Base-by-base conservation (phyloP, 1,140 invertebrate genomes). In the Ectropis grisescens region DNA sequence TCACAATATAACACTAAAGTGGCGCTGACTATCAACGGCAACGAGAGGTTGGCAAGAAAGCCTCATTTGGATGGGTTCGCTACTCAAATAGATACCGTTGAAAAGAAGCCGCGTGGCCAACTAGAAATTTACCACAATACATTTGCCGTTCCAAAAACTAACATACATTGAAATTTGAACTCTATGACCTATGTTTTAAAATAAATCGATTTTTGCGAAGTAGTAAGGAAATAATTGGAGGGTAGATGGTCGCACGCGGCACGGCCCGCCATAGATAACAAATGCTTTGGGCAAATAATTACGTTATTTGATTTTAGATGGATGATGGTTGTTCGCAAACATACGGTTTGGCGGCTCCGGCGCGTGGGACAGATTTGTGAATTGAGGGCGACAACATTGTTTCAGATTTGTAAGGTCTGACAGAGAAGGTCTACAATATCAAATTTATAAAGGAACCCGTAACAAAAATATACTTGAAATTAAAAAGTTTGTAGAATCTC, bases 221-320 rank as follows among this genome's bases (percentile, higher is more conserved):
- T 13, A 7, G 1, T 5, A 12, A 31, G 41, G 48, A 41, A 14
- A 13, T 33, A 25, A 24, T 36, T 25, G 40, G 23, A 29, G 34
- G 41, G 51, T 41, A 16, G 47, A 55, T 50, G 53, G 58, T 27
- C 56, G 66, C 70, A 71, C 66, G 62, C 57, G 64, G 51, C 66
- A 36, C 61, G 59, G 64, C 61, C 58, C 54, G 46, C 56, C 52
- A 52, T 62, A 71, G 67, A 75, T 76, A 71, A 71, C 65, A 75
- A 80, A 80, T 76, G 56, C 64, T 76, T 80, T 80, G 48, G 55
- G 58, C 75, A 80, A 80, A 80, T 80, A 80, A 76, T 76, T 74
- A 74, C 68, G 54, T 64, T 79, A 60, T 80, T 80, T 80, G 71
- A 80, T 76, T 74, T 80, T 64, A 49, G 61, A 75, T 46, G 61